Conservation (phyloP, 2,113 vertebrate genomes). For the Strix aluco region DNA sequence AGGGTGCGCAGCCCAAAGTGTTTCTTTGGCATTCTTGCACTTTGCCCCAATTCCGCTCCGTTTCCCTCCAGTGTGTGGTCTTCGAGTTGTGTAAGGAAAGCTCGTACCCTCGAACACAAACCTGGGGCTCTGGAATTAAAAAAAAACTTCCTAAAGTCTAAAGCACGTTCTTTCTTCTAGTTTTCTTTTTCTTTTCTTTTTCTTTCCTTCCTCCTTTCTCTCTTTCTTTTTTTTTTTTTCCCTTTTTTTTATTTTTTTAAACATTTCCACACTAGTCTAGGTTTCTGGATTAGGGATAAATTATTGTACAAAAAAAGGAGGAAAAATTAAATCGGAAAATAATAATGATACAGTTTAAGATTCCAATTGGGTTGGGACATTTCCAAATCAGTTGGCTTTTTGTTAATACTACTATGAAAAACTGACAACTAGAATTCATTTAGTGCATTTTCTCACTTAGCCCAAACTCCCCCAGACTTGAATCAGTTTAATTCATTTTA, state of each 20-base stretch:
- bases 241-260: not conserved
- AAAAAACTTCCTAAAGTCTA: not conserved
- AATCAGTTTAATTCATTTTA: slow-evolving; percentile 13
- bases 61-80: slow-evolving; percentile 63
- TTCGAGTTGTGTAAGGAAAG: slow-evolving; percentile 16
- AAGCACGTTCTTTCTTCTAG: not conserved
- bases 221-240: no score
- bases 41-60: slow-evolving; percentile 64
- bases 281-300: not conserved
- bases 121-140: not conserved
- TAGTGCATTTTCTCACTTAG: slow-evolving; percentile 1
- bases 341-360: not conserved
- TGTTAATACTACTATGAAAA: not conserved
- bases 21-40: slow-evolving; percentile 68
- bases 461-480: not conserved
- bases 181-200: not conserved
- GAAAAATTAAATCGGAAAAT: not conserved
- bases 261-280: not conserved
- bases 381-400: slow-evolving; percentile 25
- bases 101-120: slow-evolving; percentile 14
- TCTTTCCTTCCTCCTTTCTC: not conserved
- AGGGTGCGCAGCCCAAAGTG: slow-evolving; percentile 46
- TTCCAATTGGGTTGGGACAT: not conserved
- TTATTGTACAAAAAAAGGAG: not conserved
- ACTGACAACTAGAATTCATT: slow-evolving; percentile 13